Conservation (phyloP, 2,797 vertebrate species). For the Sebastiscus tertius region DNA sequence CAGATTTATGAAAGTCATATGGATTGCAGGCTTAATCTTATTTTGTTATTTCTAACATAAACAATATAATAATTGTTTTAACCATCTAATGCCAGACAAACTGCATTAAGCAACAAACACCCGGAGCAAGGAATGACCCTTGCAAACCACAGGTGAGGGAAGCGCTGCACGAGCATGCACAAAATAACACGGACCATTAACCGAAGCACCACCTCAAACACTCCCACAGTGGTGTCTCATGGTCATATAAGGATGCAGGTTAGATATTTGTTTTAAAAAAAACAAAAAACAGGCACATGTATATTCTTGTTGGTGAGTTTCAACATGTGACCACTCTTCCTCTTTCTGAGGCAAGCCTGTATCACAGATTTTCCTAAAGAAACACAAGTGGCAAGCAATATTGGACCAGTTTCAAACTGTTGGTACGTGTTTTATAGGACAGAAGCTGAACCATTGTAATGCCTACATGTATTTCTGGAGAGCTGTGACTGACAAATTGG, state of each 20-base stretch:
- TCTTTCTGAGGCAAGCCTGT: neutral
- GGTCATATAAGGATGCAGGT: neutral
- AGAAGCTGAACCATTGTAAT: neutral
- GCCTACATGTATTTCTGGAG: neutral
- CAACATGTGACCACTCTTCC: slow-evolving; percentile 22
- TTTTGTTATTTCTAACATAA: neutral
- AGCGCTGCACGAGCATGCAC: neutral
- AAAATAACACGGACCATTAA: neutral
- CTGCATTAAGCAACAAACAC: neutral
- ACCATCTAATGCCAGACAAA: neutral
- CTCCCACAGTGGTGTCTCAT: neutral
- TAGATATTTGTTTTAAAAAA: neutral
- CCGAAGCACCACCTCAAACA: neutral
- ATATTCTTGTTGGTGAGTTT: neutral
- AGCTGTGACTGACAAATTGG: neutral
- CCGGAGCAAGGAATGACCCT: neutral
- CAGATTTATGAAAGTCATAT: no score
- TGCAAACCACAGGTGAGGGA: neutral
- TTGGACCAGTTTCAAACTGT: neutral
- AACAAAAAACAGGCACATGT: no score
- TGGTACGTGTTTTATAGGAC: neutral
- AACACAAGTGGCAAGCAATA: neutral
- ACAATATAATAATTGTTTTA: no score
- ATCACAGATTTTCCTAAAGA: neutral
- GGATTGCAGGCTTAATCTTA: no score